Conservation (phyloP, 2,113 vertebrate genomes). For the Hemicordylus capensis region DNA sequence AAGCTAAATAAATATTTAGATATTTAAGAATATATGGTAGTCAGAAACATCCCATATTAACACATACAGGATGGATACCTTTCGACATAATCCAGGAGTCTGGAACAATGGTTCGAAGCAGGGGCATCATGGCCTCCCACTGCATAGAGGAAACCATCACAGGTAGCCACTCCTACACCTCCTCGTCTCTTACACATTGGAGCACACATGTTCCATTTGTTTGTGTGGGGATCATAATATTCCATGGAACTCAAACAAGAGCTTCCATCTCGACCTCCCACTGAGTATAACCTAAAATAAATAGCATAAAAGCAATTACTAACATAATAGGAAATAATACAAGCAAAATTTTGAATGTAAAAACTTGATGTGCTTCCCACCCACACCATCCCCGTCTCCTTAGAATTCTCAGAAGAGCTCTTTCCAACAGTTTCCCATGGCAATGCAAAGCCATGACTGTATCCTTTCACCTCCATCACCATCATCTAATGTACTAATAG, state of each 20-base stretch:
- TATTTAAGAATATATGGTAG: neutral
- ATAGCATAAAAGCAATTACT: conserved; percentile 10
- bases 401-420: neutral
- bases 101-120: conserved; percentile 81
- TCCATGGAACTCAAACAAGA: conserved; percentile 85
- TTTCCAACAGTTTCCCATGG: neutral
- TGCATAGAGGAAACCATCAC: conserved; percentile 82
- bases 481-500: neutral
- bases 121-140: conserved; percentile 83
- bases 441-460: neutral
- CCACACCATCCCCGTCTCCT: neutral
- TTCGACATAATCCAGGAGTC: conserved; percentile 81
- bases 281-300: conserved; percentile 79
- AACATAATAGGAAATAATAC: conserved; percentile 19
- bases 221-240: conserved; percentile 83
- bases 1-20: neutral
- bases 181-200: conserved; percentile 84
- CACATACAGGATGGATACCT: conserved; percentile 65
- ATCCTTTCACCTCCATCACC: neutral
- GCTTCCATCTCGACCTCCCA: conserved; percentile 82
- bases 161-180: conserved; percentile 81
- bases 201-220: conserved; percentile 83
- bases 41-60: neutral
- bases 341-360: neutral
- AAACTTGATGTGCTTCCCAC: fast-evolving